Percentiles rank a stretch among this genome's conserved stretches.
Conservation (phyloP, 2,113 vertebrate genomes). For the rabbit (Oryctolagus cuniculus) region mOryCun1.1 NC_091449.1:38402001-38402500, state of each 20-base stretch:
- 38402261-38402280: not conserved
- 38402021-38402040: fast-evolving
- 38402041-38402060: not conserved
- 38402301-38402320: fast-evolving
- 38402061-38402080: not conserved
- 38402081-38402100: too few relatives aligned
- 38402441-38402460: not conserved
- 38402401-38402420: not conserved
- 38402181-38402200: not conserved
- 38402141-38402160: not conserved
- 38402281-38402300: not conserved
- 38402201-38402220: not conserved
- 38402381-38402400: too few relatives aligned
- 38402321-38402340: not conserved
- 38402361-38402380: fast-evolving
- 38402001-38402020: not conserved
- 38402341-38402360: fast-evolving
- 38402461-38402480: not conserved
- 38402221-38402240: not conserved
- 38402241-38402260: not conserved
- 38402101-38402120: fast-evolving
- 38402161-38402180: not conserved
- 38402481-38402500: not conserved
- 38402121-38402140: not conserved
- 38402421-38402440: not conserved